Base-by-base conservation (phyloP, 2,888 invertebrate genomes). In the Paralinhomoeus sp. region DNA sequence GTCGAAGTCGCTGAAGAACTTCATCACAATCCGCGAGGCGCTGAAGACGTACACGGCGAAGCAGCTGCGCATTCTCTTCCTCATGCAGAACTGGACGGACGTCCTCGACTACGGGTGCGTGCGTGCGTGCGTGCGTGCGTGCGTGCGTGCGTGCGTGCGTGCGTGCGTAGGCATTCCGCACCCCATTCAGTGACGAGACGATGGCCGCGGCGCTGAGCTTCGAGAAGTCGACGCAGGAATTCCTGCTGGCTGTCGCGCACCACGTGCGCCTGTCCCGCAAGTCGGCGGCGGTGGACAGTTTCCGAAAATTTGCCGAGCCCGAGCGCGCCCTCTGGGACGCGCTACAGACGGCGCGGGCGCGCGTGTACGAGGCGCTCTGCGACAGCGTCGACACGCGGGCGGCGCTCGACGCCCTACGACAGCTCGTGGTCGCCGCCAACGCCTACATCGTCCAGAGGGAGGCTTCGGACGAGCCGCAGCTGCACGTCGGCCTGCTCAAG, bases 1-100 rank as follows among this genome's bases (percentile, higher is more conserved):
- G 97, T 93, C 93, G 1, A 97, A 97, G 64, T 89, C 89, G 0
- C 68, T 97, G 48, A 93, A 93, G 67, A 93, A 93, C 64, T 93
- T 93, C 64, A 77, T 93, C 51, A 63, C 13, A 50, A 63, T 1
- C 50, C 61, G 27, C 3, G 40, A 47, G n/a, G 45, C 50, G 13
- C 24, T 50, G 39, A 1, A 44, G 18, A 33, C 34, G 9, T 56
- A 55, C 46, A 73, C 79, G 0, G 74, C 84, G 0, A 69, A 83
- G n/a, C 93, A 97, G 60, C 68, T 97, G 42, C 72, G 97, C 17
- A 72, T 97, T 43, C 80, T 84, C 0, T 97, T 97, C 67, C 69
- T 97, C 12, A 68, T 97, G 52, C 93, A 97, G 63, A 78, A 85
- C 0, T 99, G 97, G 97, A 82, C 83, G 55, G 91, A 97, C 56